These are phyloP conservation scores for Vanessa atalanta DNA, from an alignment of 1,140 invertebrate genomes.

Conservation along the genomic window DNA sequence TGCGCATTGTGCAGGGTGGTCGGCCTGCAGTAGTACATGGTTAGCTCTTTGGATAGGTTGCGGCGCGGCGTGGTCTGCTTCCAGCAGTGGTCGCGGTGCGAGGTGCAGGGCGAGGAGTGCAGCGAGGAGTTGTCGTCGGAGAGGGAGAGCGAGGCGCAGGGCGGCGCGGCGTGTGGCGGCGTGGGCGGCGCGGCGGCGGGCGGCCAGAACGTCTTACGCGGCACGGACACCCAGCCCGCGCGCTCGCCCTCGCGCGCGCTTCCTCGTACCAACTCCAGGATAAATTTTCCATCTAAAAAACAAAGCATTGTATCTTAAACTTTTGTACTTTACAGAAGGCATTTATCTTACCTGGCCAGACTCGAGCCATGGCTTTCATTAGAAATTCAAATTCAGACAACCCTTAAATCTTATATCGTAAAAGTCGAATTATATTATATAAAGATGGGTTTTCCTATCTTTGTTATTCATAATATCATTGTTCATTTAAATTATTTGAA, in stretches of 20 bases:
- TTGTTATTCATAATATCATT: too few relatives aligned
- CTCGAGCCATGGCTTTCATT: too few relatives aligned
- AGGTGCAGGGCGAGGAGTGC: conserved; percentile 89
- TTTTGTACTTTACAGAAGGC: too few relatives aligned
- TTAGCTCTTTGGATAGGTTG: conserved; percentile 86
- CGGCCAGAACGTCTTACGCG: conserved; percentile 92
- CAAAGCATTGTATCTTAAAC: not conserved
- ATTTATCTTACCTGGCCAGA: too few relatives aligned
- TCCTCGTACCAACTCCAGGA: conserved; percentile 90
- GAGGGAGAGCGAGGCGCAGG: conserved; percentile 82
- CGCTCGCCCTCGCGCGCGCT: conserved; percentile 89
- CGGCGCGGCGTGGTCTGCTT: conserved; percentile 88
- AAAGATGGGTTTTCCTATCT: too few relatives aligned
- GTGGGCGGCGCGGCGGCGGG: conserved; percentile 85
- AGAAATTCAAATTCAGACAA: too few relatives aligned
- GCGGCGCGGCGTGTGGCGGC: conserved; percentile 66
- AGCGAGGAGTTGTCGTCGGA: conserved; percentile 94
- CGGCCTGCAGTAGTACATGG: conserved; percentile 86
- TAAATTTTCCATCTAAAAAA: conserved; percentile 90
- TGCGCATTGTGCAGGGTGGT: conserved; percentile 75
- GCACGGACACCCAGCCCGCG: conserved; percentile 91
- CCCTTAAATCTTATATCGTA: too few relatives aligned
- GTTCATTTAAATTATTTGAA: too few relatives aligned
- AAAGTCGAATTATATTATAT: too few relatives aligned
- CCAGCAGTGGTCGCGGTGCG: conserved; percentile 92